Evolutionary conservation across 2,113 vertebrate species (phyloP), one percentile per base, ranked within the genome.

Genomic region (Rutilus rutilus): DNA sequence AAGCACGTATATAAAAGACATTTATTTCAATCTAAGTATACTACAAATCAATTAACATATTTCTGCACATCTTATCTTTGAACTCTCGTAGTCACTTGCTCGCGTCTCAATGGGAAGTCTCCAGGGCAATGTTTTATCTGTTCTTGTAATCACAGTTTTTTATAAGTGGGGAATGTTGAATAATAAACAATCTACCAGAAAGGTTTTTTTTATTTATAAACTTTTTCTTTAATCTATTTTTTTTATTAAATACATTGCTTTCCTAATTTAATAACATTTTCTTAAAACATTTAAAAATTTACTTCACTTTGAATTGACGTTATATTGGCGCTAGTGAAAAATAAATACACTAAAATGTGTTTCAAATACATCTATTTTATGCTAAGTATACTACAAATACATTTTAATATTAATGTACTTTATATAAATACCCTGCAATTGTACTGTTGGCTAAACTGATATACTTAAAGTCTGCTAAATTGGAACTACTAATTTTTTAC

Each of bases 11-110:
- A 33, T 33, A 33, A 33, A 33, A 33, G 0, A 33, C 33, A 33
- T 33, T 33, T 33, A 33, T 33, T 33, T 33, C 33, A 33, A 33
- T 33, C 33, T 33, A 33, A 33, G 33, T 33, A 33, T 33, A 33
- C 33, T 33, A 33, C 33, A 33, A 33, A 33, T 33, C 33, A 3
- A 33, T 33, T 33, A 33, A 33, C 33, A 33, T 33, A 33, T 33
- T 79, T 60, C 77, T 33, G 54, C 77, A 79, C 21, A 39, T 62
- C 77, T 25, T 79, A 79, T 79, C 76, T 78, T 23, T 60, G 54
- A 39, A 64, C 45, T 25, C 12, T 42, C 36, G n/a, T 8, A 23
- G 33, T 27, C 78, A 80, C 7, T 62, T 1, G 54, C 30, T 60
- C 33, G 17, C 0, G 6, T 25, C 54, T 42, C 1, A 57, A 5